Base-by-base conservation (phyloP, 2,888 invertebrate genomes). In the Bombylius major region DNA sequence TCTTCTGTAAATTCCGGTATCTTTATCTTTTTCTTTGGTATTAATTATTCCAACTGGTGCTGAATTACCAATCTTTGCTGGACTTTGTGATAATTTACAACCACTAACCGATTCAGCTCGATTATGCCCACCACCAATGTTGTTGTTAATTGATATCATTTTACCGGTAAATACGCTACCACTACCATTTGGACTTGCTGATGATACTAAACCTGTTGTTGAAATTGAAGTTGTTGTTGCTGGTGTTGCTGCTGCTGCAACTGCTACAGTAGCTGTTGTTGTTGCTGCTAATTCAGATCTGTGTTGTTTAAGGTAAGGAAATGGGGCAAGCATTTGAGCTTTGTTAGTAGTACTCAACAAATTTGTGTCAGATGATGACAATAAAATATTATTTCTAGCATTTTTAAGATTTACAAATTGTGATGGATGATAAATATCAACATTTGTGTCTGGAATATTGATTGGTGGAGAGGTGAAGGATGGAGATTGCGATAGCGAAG, bases 1-100 rank as follows among this genome's bases (percentile, higher is more conserved):
- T 63, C 94, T 78, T 54, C 93, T 79, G 68, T 87, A 85, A 59
- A 87, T 75, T 73, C 79, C 73, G 71, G 69, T 53, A 70, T 68
- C 58, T 55, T 71, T 79, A 45, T 77, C 50, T 39, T 51, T 76
- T 0, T 78, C 78, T 5, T 78, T 70, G 42, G 78, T 75, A 65
- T 77, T 73, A 58, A 76, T 68, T 31, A 76, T 72, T 0, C 76
- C 71, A 53, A 72, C 73, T 42, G 54, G 53, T 42, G 53, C 48
- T 36, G 48, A 49, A 14, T 51, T 60, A 36, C 70, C 72, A 57
- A 72, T 63, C 63, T 77, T 81, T 9, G 77, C 77, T n/a, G 81
- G 80, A 61, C 78, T 81, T 58, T 79, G 79, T 51, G 76, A 76
- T 56, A 73, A 70, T 70, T 79, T 81, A 45, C 64, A 47, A 63